These are phyloP conservation scores for Macropodus opercularis DNA, from an alignment of 2,797 vertebrate species.

Conservation along the genomic window DNA sequence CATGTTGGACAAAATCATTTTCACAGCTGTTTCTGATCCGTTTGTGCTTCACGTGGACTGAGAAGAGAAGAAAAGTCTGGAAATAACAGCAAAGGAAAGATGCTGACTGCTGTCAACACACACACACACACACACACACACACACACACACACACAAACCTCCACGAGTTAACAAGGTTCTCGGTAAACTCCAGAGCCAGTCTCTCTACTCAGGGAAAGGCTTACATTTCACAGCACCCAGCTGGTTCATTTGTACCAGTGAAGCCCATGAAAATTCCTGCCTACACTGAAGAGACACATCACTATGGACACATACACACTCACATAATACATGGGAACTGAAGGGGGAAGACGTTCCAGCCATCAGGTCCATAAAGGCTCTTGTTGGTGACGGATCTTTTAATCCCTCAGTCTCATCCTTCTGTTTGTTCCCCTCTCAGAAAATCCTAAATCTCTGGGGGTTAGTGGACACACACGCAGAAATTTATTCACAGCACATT, in stretches of 20 bases:
- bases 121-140: constrained; percentile 1
- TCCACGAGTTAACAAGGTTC: constrained; percentile 45
- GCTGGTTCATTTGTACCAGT: constrained; percentile 56
- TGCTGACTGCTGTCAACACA: constrained; percentile 15
- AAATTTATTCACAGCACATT: constrained; percentile 23
- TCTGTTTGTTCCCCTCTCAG: constrained; percentile 20
- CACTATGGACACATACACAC: background rate
- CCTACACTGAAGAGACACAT: constrained; percentile 37
- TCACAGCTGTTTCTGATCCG: constrained; percentile 79
- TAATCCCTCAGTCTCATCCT: constrained; percentile 21
- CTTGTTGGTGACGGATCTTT: constrained; percentile 27
- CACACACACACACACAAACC: constrained; percentile 5
- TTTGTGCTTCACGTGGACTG: constrained; percentile 57
- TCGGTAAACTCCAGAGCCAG: constrained; percentile 49
- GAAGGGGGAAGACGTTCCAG: constrained; percentile 20
- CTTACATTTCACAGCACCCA: constrained; percentile 62
- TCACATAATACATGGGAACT: constrained; percentile 18
- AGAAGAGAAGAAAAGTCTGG: constrained; percentile 22
- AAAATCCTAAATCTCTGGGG: constrained; percentile 29
- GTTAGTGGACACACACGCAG: constrained; percentile 14
- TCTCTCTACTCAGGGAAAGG: constrained; percentile 44
- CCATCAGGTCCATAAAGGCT: constrained; percentile 28
- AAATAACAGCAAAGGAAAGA: constrained; percentile 27
- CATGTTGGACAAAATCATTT: constrained; percentile 64
- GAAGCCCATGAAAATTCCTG: constrained; percentile 58